A percentile compares a stretch with the other conserved stretches of the same genome.
phyloP scores from a whole-genome alignment of 2,888 invertebrate species.

The Apamea crenata region DNA sequence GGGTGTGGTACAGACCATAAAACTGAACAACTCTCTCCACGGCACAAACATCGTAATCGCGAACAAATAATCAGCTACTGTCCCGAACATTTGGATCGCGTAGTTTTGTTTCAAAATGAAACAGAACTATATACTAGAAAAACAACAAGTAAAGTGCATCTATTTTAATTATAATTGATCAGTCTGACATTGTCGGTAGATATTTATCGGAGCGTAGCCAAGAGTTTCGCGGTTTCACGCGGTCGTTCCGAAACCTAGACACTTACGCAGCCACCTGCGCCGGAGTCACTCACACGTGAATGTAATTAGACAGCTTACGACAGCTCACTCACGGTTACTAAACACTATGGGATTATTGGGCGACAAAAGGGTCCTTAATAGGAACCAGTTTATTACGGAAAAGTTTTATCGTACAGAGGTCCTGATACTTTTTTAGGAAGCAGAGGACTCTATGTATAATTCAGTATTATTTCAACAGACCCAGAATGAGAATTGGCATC shows the following conservation, averaged over 20 bases:
- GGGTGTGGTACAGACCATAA: neutral
- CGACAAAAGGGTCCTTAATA: conserved; percentile 4
- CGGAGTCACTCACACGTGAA: conserved; percentile 61
- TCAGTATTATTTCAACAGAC: too few relatives aligned
- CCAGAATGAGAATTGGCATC: neutral
- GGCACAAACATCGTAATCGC: neutral
- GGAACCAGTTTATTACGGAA: neutral
- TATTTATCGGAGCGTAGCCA: conserved; percentile 70
- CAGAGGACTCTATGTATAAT: neutral
- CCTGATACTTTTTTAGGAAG: neutral
- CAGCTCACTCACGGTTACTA: conserved; percentile 32
- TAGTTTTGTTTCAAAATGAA: neutral
- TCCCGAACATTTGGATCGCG: neutral
- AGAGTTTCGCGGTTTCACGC: conserved; percentile 69
- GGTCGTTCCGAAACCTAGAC: conserved; percentile 50
- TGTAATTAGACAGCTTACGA: conserved; percentile 53
- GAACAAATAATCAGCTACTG: neutral
- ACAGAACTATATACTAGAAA: neutral
- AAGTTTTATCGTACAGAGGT: neutral
- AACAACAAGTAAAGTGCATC: conserved; percentile 5
- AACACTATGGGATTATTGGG: conserved; percentile 22
- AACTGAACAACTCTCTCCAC: neutral
- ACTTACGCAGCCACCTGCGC: conserved; percentile 55
- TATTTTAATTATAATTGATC: conserved; percentile 45
- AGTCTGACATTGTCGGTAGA: conserved; percentile 66